Evolutionary conservation across 2,797 vertebrate species (phyloP).

Genomic region (Danio jaintianensis): DNA sequence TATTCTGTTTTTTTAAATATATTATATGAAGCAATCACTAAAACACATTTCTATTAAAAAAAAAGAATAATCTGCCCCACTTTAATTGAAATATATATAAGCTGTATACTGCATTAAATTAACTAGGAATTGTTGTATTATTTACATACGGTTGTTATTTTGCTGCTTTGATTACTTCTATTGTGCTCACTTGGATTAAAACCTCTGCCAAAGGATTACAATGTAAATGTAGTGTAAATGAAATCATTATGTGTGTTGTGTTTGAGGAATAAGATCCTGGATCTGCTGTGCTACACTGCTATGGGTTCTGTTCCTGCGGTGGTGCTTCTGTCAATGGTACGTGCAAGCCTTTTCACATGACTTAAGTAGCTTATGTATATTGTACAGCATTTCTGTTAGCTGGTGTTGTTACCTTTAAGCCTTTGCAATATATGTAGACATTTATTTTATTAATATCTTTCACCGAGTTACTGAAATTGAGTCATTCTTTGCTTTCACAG

Average conservation of each 20-base stretch:
- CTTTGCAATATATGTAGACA: neutral
- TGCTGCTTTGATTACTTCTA: too few relatives aligned
- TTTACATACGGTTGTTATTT: too few relatives aligned
- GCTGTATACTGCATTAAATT: too few relatives aligned
- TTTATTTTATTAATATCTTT: conserved; percentile 5
- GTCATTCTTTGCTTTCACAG: neutral
- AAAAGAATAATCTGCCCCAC: too few relatives aligned
- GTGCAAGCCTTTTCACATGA: conserved; percentile 48
- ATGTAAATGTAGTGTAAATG: too few relatives aligned
- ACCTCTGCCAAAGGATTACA: too few relatives aligned
- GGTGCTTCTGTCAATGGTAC: conserved; percentile 93
- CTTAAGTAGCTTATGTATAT: conserved; percentile 3
- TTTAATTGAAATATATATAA: too few relatives aligned
- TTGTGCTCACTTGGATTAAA: too few relatives aligned
- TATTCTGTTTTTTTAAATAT: too few relatives aligned
- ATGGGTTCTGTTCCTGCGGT: conserved; percentile 91
- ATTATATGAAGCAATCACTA: too few relatives aligned
- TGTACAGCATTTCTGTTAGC: neutral
- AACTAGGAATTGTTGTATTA: too few relatives aligned
- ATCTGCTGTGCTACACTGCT: conserved; percentile 87
- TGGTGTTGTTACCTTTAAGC: neutral
- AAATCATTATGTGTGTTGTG: neutral
- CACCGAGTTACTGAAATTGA: neutral
- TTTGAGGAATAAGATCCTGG: conserved; percentile 91
- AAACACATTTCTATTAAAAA: too few relatives aligned